phyloP scores from a whole-genome alignment of 2,797 vertebrate species.

The Crax fasciolata region DNA sequence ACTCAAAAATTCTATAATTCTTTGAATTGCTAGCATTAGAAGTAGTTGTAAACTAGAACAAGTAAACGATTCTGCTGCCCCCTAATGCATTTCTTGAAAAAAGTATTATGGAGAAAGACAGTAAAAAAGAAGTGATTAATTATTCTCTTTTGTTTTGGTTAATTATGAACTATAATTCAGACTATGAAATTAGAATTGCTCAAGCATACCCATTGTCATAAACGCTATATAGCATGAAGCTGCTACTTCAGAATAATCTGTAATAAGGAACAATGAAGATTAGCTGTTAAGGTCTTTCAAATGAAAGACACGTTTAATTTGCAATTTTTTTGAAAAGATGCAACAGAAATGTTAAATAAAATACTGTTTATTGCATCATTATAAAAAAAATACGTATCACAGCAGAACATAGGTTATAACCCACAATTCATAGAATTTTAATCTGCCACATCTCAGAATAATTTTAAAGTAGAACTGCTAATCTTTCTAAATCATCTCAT shows the following conservation, averaged over 20 bases:
- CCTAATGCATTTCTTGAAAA: conserved; percentile 41
- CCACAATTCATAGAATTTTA: not conserved
- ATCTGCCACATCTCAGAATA: not conserved
- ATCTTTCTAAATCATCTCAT: not conserved
- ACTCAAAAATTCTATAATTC: not conserved
- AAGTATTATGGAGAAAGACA: not conserved
- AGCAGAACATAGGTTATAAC: not conserved
- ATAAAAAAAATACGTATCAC: not conserved
- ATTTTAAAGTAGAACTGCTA: not conserved
- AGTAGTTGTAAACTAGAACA: not conserved
- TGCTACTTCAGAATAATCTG: not conserved
- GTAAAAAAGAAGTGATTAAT: not conserved
- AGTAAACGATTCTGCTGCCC: conserved; percentile 56
- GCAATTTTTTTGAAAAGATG: not conserved
- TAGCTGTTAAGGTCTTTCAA: not conserved
- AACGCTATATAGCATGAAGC: not conserved
- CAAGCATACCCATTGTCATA: not conserved
- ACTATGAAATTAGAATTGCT: not conserved
- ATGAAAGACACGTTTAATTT: not conserved
- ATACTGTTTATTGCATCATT: not conserved
- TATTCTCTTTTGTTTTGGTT: not conserved
- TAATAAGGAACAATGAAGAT: not conserved
- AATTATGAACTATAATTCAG: not conserved
- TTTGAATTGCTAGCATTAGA: accelerated
- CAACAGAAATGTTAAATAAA: not conserved